Percentiles rank a stretch among this genome's conserved stretches.
Evolutionary conservation across 2,113 vertebrate genomes (phyloP).

Genomic region (Eclectus roratus): DNA sequence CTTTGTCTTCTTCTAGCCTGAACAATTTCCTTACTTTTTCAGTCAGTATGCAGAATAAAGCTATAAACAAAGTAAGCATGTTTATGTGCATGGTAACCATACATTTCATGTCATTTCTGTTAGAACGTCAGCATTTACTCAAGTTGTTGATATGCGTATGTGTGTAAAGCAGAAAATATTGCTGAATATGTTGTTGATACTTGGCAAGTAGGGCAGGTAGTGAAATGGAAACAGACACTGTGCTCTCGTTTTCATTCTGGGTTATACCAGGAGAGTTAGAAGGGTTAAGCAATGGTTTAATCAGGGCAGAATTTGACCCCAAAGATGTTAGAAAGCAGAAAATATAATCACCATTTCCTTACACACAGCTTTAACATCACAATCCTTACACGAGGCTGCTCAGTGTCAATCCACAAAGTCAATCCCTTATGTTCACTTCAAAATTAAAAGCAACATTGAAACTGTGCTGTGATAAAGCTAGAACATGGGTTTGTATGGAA

Average conservation of each 20-base stretch:
- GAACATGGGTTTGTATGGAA: not conserved
- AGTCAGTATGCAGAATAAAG: not conserved
- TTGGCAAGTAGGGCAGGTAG: slow-evolving; percentile 7
- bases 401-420: not conserved
- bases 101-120: not conserved
- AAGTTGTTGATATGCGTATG: not conserved
- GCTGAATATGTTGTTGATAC: not conserved
- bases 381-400: not conserved
- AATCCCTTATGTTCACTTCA: not conserved
- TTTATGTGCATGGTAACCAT: not conserved
- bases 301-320: not conserved
- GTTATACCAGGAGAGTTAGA: not conserved
- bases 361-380: not conserved
- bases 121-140: not conserved
- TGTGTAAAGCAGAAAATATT: not conserved
- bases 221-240: slow-evolving; percentile 12
- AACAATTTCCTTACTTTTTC: not conserved
- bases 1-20: not conserved
- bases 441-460: not conserved
- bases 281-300: slow-evolving; percentile 2
- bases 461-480: not conserved
- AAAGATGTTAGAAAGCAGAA: slow-evolving; percentile 25
- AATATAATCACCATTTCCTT: slow-evolving; percentile 8
- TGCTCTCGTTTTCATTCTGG: slow-evolving; percentile 2
- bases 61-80: not conserved